These are phyloP conservation scores for Eutrigla gurnardus DNA, from an alignment of 2,797 vertebrate species.

Conservation along the genomic window DNA sequence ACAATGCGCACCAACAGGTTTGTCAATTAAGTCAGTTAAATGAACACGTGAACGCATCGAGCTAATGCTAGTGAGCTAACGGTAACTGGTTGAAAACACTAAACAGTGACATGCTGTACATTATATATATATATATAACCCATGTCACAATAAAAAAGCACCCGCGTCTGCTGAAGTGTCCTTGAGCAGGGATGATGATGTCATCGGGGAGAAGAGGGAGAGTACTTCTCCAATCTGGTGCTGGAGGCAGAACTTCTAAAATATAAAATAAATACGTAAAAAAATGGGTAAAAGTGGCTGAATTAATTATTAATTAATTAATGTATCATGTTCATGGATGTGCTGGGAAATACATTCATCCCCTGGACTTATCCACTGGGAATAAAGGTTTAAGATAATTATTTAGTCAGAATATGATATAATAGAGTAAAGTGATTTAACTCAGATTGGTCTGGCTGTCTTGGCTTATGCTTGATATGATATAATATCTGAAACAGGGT, in stretches of 20 bases:
- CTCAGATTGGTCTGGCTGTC: background rate
- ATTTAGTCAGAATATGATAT: background rate
- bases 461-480: background rate
- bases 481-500: background rate
- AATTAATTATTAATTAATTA: too few species aligned
- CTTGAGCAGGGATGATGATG: constrained; percentile 58
- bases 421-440: too few species aligned
- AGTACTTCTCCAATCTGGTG: background rate
- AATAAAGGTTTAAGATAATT: background rate
- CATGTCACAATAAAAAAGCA: constrained; percentile 41
- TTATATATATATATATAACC: background rate
- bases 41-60: background rate
- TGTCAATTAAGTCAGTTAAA: background rate
- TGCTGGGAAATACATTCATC: background rate
- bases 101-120: too few species aligned
- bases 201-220: constrained; percentile 12
- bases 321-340: background rate
- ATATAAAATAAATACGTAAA: too few species aligned
- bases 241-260: background rate
- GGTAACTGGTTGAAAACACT: constrained; percentile 36
- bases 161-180: constrained; percentile 61
- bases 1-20: constrained; percentile 32
- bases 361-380: background rate
- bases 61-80: constrained; percentile 66
- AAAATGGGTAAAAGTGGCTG: too few species aligned